A percentile compares a stretch with the other conserved stretches of the same genome.
Evolutionary conservation across 2,888 invertebrate genomes (phyloP).

Genomic region (Lamproptera curius): DNA sequence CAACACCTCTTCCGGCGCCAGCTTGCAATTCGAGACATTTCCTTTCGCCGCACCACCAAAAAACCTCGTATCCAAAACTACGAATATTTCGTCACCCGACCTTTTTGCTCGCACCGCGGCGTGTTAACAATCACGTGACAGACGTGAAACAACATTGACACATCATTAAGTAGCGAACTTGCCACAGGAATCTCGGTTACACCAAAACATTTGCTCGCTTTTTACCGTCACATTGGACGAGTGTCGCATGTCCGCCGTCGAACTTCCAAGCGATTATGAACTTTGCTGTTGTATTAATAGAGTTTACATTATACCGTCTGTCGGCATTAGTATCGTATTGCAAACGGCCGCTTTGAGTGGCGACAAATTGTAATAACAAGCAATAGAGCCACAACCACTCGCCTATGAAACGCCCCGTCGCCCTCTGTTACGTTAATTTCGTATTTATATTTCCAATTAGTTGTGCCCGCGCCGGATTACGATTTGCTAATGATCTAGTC

Average conservation of each 20-base stretch:
- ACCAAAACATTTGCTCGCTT: slow-evolving; percentile 42
- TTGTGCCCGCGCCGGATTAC: not conserved
- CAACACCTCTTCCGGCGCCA: not conserved
- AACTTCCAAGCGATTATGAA: not conserved
- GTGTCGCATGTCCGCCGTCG: slow-evolving; percentile 46
- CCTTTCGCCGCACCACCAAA: not conserved
- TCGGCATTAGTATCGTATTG: slow-evolving; percentile 44
- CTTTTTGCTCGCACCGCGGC: not conserved
- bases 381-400: slow-evolving; percentile 44
- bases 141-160: slow-evolving; percentile 24
- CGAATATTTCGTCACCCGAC: not conserved
- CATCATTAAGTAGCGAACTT: slow-evolving; percentile 31
- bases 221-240: slow-evolving; percentile 49
- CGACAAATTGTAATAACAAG: slow-evolving; percentile 68
- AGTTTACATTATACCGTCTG: not conserved
- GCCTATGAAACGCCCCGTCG: slow-evolving; percentile 34
- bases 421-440: slow-evolving; percentile 37
- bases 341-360: slow-evolving; percentile 62
- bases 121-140: slow-evolving; percentile 5
- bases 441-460: slow-evolving; percentile 19
- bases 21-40: not conserved
- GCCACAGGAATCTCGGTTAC: slow-evolving; percentile 49
- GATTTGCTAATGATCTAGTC: too few species aligned
- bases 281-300: not conserved
- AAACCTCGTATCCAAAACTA: not conserved